phyloP scores from a whole-genome alignment of 2,797 vertebrate species.

The Notolabrus celidotus region DNA sequence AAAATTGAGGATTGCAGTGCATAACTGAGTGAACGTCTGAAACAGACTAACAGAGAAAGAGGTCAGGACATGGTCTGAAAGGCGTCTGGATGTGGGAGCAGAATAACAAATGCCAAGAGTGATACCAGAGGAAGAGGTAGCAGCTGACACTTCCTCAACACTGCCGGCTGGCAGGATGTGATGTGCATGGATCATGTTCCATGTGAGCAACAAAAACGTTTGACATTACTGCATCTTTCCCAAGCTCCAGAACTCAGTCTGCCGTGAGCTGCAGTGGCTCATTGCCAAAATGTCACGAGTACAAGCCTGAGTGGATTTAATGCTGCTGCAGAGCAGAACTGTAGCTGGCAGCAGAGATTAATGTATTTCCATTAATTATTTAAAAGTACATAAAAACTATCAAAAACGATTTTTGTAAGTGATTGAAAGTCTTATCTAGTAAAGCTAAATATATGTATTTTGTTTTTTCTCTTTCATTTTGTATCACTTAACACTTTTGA shows the following conservation, averaged over 20 bases:
- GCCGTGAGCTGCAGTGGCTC: conserved; percentile 32
- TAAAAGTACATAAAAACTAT: not conserved
- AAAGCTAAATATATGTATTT: not conserved
- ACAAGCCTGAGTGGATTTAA: conserved; percentile 5
- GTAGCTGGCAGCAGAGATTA: conserved; percentile 17
- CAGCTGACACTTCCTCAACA: conserved; percentile 71
- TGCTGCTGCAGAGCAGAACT: conserved; percentile 2
- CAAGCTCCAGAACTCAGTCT: conserved; percentile 7
- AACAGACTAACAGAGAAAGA: conserved; percentile 44
- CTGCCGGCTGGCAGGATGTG: conserved; percentile 73
- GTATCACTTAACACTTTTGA: no score
- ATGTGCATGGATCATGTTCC: conserved; percentile 68
- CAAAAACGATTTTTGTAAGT: not conserved
- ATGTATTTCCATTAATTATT: not conserved
- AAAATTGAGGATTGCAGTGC: not conserved
- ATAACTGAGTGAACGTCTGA: conserved; percentile 33
- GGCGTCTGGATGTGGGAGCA: conserved; percentile 49
- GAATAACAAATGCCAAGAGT: conserved; percentile 49
- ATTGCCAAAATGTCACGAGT: conserved; percentile 25
- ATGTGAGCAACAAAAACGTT: conserved; percentile 48
- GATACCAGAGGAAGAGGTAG: conserved; percentile 73
- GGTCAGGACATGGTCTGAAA: conserved; percentile 61
- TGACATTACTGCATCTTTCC: conserved; percentile 59
- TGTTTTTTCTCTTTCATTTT: no score
- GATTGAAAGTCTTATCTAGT: not conserved